Percentiles rank a stretch among this genome's conserved stretches.
These are phyloP conservation scores for Noctua janthe DNA, from an alignment of 2,888 invertebrate genomes.

Conservation along the genomic window DNA sequence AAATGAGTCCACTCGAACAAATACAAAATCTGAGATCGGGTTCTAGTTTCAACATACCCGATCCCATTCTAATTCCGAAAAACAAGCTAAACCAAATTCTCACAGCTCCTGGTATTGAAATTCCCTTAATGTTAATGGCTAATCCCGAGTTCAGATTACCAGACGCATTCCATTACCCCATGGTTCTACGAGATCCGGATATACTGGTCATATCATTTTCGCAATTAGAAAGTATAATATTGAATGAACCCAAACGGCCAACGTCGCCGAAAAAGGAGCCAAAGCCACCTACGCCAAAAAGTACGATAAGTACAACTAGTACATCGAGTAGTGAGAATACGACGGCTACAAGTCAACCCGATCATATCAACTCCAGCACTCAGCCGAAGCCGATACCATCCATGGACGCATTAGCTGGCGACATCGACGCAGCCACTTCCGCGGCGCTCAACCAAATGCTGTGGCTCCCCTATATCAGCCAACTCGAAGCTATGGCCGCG, in stretches of 20 bases:
- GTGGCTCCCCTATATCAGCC: constrained; percentile 93
- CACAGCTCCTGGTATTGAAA: constrained; percentile 93
- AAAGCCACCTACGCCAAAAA: constrained; percentile 71
- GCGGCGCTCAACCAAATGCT: constrained; percentile 93
- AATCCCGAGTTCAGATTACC: constrained; percentile 94
- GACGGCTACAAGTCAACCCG: constrained; percentile 70
- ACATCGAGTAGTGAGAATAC: constrained; percentile 73
- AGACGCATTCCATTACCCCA: constrained; percentile 93
- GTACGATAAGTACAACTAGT: constrained; percentile 70
- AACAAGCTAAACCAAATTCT: constrained; percentile 93
- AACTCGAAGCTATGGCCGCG: constrained; percentile 91
- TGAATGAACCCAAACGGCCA: constrained; percentile 84
- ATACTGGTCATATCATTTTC: constrained; percentile 94
- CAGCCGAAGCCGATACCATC: constrained; percentile 82
- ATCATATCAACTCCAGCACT: constrained; percentile 69
- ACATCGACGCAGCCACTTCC: constrained; percentile 93
- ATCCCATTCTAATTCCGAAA: constrained; percentile 95
- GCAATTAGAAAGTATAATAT: constrained; percentile 92
- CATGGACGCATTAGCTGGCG: constrained; percentile 89
- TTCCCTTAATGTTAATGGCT: constrained; percentile 93
- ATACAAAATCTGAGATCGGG: constrained; percentile 92
- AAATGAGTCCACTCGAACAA: constrained; percentile 92
- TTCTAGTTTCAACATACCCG: constrained; percentile 93
- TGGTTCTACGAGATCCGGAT: constrained; percentile 94
- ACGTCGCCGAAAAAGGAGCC: constrained; percentile 70